Conservation (phyloP, 1,140 invertebrate species). For the Cylas formicarius region DNA sequence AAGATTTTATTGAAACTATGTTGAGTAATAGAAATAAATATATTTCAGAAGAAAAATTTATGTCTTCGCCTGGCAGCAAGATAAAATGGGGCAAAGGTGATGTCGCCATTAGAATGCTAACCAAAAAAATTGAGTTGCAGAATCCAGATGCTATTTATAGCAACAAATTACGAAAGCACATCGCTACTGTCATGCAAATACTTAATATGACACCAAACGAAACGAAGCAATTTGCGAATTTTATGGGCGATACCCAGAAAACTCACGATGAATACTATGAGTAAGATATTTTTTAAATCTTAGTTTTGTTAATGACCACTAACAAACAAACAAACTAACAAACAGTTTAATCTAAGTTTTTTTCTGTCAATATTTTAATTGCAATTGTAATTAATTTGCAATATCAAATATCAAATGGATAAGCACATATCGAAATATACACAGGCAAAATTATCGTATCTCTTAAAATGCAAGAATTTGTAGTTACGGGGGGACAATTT, state of each 20-base stretch:
- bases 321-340: too few species aligned
- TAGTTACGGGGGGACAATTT: too few species aligned
- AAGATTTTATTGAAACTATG: constrained; percentile 15
- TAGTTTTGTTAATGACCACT: too few species aligned
- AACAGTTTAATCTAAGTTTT: too few species aligned
- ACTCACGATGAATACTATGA: constrained; percentile 26
- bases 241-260: constrained; percentile 27
- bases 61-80: constrained; percentile 18
- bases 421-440: too few species aligned
- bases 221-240: constrained; percentile 19
- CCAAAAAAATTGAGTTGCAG: constrained; percentile 14
- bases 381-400: too few species aligned
- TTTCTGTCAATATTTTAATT: too few species aligned
- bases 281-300: too few species aligned
- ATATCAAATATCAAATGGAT: too few species aligned
- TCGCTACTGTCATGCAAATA: constrained; percentile 23
- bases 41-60: constrained; percentile 19
- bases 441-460: too few species aligned
- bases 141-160: constrained; percentile 12
- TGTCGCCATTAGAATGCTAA: constrained; percentile 16
- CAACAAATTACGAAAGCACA: constrained; percentile 17
- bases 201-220: constrained; percentile 23
- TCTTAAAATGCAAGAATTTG: too few species aligned
- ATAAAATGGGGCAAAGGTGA: constrained; percentile 23
- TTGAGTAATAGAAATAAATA: constrained; percentile 14